phyloP scores from a whole-genome alignment of 2,113 vertebrate species.

The Ciconia boyciana region DNA sequence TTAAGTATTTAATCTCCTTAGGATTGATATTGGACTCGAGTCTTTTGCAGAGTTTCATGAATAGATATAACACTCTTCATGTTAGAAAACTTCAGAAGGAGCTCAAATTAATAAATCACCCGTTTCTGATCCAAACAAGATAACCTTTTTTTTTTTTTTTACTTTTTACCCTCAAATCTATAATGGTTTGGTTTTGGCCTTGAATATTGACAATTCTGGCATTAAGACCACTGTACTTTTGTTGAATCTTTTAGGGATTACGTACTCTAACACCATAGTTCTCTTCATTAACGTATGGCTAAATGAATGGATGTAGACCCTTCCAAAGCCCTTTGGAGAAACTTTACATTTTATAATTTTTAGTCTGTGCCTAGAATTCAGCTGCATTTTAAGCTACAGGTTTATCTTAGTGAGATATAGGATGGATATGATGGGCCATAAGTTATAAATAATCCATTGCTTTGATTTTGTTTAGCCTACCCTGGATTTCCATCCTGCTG shows the following conservation, averaged over 20 bases:
- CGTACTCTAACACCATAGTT: fast-evolving
- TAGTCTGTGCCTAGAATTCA: background rate
- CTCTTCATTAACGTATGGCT: background rate
- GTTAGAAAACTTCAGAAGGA: conserved; percentile 19
- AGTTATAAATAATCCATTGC: background rate
- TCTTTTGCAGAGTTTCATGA: conserved; percentile 33
- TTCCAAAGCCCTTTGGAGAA: background rate
- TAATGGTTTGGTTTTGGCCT: background rate
- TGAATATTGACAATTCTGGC: background rate
- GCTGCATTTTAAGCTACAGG: background rate
- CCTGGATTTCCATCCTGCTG: background rate
- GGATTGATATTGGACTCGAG: conserved; percentile 45
- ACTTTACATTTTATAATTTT: background rate
- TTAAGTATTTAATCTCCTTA: conserved; percentile 70
- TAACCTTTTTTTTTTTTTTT: background rate
- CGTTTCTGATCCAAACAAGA: background rate
- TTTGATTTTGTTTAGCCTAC: background rate
- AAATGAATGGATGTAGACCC: background rate
- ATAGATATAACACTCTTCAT: background rate
- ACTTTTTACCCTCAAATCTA: background rate
- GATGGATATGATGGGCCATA: background rate
- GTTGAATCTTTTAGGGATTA: background rate
- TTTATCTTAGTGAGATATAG: background rate
- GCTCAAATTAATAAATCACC: background rate
- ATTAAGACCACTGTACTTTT: background rate